Conservation (phyloP, 2,888 invertebrate genomes). For the Sinodicranocentrus sp. region DNA sequence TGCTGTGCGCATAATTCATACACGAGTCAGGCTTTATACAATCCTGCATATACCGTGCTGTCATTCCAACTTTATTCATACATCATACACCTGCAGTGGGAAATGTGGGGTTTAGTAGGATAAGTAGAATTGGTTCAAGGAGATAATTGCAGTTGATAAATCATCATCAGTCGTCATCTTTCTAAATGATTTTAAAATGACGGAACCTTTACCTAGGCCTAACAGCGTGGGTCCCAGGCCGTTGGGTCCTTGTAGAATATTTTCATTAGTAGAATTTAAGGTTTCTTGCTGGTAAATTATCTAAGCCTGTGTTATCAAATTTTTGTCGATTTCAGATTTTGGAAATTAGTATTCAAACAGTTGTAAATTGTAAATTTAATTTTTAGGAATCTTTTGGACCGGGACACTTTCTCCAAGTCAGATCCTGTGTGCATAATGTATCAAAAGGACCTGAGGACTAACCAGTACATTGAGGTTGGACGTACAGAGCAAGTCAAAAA, state of each 20-base stretch:
- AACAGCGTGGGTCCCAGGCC: constrained; percentile 50
- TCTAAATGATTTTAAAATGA: constrained; percentile 33
- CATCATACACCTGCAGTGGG: too few relatives aligned
- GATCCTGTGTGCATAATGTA: constrained; percentile 79
- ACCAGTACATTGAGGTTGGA: constrained; percentile 77
- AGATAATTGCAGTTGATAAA: too few relatives aligned
- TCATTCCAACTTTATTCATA: too few relatives aligned
- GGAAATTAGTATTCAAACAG: too few relatives aligned
- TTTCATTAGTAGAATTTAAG: constrained; percentile 58
- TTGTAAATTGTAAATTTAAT: too few relatives aligned
- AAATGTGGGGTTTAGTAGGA: too few relatives aligned
- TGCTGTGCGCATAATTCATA: too few relatives aligned
- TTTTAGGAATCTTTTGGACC: constrained; percentile 78
- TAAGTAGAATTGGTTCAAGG: too few relatives aligned
- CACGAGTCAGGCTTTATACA: too few relatives aligned
- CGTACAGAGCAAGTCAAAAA: constrained; percentile 78
- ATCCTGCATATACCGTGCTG: too few relatives aligned
- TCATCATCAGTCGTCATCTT: constrained; percentile 4
- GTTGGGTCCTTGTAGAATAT: constrained; percentile 63
- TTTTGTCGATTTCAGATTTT: too few relatives aligned
- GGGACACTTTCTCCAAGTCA: constrained; percentile 79
- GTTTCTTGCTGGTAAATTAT: constrained; percentile 57
- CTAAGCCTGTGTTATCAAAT: too few relatives aligned
- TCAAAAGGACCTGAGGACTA: constrained; percentile 76
- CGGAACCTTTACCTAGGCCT: constrained; percentile 24